These are phyloP conservation scores for Argyrosomus regius DNA, from an alignment of 2,797 vertebrate genomes.

Conservation along the genomic window DNA sequence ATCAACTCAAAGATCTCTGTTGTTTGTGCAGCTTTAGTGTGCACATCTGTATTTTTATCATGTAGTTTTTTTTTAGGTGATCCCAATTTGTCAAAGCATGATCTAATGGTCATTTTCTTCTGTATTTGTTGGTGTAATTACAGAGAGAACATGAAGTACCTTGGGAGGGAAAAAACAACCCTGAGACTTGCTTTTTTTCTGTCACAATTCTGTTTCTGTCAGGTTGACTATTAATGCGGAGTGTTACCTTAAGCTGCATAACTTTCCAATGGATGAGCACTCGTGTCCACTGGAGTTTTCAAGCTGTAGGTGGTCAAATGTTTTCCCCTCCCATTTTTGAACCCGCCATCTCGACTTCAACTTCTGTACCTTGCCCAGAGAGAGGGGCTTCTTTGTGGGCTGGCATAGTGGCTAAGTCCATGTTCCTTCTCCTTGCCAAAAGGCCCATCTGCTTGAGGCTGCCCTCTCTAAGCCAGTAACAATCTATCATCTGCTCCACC, in stretches of 20 bases:
- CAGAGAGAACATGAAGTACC: conserved; percentile 13
- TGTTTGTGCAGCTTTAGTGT: conserved; percentile 75
- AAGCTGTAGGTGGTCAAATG: conserved; percentile 93
- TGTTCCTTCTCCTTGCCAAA: conserved; percentile 57
- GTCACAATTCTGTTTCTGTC: conserved; percentile 83
- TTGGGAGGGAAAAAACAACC: conserved; percentile 40
- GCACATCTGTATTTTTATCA: conserved; percentile 66
- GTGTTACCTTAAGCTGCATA: conserved; percentile 99
- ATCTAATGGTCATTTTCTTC: conserved; percentile 30
- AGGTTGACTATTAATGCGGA: conserved; percentile 99
- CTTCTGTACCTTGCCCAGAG: conserved; percentile 61
- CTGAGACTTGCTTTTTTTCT: conserved; percentile 70
- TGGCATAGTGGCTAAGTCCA: conserved; percentile 35
- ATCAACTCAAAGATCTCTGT: conserved; percentile 40
- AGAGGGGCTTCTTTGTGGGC: conserved; percentile 53
- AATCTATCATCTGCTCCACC: conserved; percentile 69
- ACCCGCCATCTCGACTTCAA: conserved; percentile 70
- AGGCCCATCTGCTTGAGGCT: conserved; percentile 75
- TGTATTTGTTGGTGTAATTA: conserved; percentile 37
- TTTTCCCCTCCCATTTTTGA: conserved; percentile 64
- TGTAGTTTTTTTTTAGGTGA: conserved; percentile 47
- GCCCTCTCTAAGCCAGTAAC: conserved; percentile 60
- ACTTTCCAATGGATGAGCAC: conserved; percentile 99
- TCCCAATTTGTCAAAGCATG: conserved; percentile 56
- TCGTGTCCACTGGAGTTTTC: conserved; percentile 99